phyloP scores from a whole-genome alignment of 2,888 invertebrate species.

The Polylopha cassiicola region DNA sequence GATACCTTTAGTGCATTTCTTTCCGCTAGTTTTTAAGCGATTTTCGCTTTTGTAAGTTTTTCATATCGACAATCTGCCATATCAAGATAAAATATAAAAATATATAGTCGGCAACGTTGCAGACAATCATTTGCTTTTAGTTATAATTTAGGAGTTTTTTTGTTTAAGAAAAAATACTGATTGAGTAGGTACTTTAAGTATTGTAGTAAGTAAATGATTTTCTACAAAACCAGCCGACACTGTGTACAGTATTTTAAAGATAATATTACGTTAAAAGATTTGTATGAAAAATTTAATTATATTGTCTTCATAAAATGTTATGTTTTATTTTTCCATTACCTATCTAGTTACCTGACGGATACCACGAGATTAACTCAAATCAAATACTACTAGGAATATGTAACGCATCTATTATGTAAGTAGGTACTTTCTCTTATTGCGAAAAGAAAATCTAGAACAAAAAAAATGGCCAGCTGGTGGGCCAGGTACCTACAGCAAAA shows the following conservation, averaged over 20 bases:
- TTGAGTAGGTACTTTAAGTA: constrained; percentile 54
- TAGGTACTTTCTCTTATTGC: no score
- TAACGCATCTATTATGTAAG: no score
- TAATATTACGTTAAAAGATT: constrained; percentile 87
- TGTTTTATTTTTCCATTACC: constrained; percentile 38
- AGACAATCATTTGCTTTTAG: constrained; percentile 54
- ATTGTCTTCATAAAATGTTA: constrained; percentile 72
- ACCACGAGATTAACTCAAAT: background rate
- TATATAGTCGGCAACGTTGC: constrained; percentile 58
- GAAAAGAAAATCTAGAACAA: no score
- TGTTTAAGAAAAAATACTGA: constrained; percentile 40
- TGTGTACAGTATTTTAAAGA: constrained; percentile 88
- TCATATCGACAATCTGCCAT: constrained; percentile 84
- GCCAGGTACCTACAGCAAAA: no score
- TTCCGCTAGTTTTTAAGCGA: constrained; percentile 55
- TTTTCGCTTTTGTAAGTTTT: constrained; percentile 64
- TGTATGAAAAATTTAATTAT: constrained; percentile 87
- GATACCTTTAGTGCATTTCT: constrained; percentile 65
- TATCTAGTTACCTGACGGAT: background rate
- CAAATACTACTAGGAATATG: no score
- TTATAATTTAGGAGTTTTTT: constrained; percentile 25
- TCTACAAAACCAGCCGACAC: constrained; percentile 56
- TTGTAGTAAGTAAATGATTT: constrained; percentile 51
- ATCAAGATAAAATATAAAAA: constrained; percentile 78
- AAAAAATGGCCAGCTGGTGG: no score